A percentile compares a stretch with the other conserved stretches of the same genome.
Conservation (phyloP, 37 sponge, comb jelly and placozoan species). For the Tethya wilhelma region DNA sequence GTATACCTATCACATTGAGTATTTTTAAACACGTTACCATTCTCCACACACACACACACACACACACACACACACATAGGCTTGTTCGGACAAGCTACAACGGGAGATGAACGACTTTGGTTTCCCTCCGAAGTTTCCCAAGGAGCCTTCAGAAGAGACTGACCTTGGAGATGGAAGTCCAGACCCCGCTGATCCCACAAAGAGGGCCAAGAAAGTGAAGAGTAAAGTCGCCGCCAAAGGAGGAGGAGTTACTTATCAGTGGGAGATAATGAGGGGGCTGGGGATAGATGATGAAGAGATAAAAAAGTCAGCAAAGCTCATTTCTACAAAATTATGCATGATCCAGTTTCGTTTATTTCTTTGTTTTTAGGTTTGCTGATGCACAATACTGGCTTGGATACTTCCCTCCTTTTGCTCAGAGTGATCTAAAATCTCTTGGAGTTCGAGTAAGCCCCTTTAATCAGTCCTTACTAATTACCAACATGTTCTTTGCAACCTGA, state of each 20-base stretch:
- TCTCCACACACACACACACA: background rate
- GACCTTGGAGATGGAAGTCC: constrained; percentile 25
- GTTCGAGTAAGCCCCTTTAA: constrained; percentile 55
- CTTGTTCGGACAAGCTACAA: constrained; percentile 95
- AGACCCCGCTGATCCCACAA: constrained; percentile 53
- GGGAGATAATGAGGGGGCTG: constrained; percentile 93
- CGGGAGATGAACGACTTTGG: constrained; percentile 93
- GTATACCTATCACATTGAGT: too few species aligned
- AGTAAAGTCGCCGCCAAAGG: constrained; percentile 90
- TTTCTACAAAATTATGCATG: too few species aligned
- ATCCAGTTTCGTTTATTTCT: too few species aligned
- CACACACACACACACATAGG: constrained; percentile 48
- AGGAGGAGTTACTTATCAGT: constrained; percentile 76
- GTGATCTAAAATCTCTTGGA: constrained; percentile 87
- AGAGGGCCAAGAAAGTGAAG: constrained; percentile 79
- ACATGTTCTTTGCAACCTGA: background rate
- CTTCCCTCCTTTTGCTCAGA: constrained; percentile 86
- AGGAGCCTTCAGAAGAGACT: constrained; percentile 25
- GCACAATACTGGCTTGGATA: constrained; percentile 88
- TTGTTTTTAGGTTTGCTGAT: constrained; percentile 82
- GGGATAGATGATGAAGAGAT: constrained; percentile 87
- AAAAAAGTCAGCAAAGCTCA: too few species aligned
- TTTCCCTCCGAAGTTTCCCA: constrained; percentile 90
- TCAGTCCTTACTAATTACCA: background rate
- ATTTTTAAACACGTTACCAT: too few species aligned